Evolutionary conservation across 2,888 invertebrate genomes (phyloP), one percentile per base, ranked within the genome.

Genomic region (Tyria jacobaeae): DNA sequence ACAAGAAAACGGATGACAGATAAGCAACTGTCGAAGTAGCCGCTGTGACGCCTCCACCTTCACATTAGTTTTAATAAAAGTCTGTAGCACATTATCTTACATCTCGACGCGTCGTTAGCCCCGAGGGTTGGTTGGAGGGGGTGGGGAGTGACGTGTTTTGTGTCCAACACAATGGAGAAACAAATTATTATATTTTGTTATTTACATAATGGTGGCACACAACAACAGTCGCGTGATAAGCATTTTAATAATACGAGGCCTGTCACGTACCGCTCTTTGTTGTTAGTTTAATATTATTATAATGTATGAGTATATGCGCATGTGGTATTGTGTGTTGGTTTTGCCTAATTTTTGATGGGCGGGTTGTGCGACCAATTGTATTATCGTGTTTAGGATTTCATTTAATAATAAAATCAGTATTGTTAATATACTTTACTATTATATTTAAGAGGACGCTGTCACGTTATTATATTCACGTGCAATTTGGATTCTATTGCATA

Each of bases 121-220:
- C 15, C 10, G 25, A n/a, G 37, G 56, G 52, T 41, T 39, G 59
- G 64, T 60, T 55, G 52, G 61, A 56, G 47, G 60, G 34, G 39
- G 53, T 41, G 59, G 44, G 64, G 47, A 57, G 60, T 75, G 77
- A 68, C 82, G 76, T 64, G 76, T 74, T 74, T 76, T 74, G 74
- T 78, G 58, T 65, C 34, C 59, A 62, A 68, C 69, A 81, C 81
- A 79, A 80, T 76, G 56, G 62, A 63, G 68, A 73, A 77, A 71
- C 67, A 76, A 73, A 86, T 84, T 81, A 86, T 83, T 81, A 77
- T 81, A 82, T 83, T 85, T 81, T 71, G 68, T 79, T 76, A 84
- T 85, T 85, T 84, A 86, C 81, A 81, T 85, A 85, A 83, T 80
- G 75, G 70, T 44, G 35, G 51, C 53, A 75, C 80, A 76, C n/a